Evolutionary conservation across 2,797 vertebrate species (phyloP), one percentile per base, ranked within the genome.

Genomic region (Avahi laniger): DNA sequence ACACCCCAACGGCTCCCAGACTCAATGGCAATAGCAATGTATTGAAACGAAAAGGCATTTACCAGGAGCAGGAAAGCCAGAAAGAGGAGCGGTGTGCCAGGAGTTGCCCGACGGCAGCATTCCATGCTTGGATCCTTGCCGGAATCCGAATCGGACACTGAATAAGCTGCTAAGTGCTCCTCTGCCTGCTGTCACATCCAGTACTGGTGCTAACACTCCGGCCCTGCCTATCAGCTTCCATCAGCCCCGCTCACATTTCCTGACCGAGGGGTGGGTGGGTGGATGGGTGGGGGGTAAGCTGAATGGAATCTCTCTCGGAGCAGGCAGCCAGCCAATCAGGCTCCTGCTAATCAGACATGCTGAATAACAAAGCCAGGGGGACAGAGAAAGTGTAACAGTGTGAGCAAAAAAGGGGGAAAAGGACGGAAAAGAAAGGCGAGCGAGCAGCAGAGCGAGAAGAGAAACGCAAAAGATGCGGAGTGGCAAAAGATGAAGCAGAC

Each of bases 41-140:
- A 96, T 89, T 80, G 78, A 75, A 43, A 97, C 59, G 95, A 98
- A 98, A 97, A 13, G 78, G 93, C 96, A 97, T 98, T 99, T 99
- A 99, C 99, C 99, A 99, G 98, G 73, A 99, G 63, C 41, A 99
- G 98, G 72, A 99, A 98, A 94, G 98, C 98, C 98, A 99, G 97
- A 97, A 99, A 97, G 98, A 99, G 98, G 57, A 99, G 98, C 96
- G 98, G 97, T 72, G 82, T 98, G 98, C 98, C 98, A 92, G 99
- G 97, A 94, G 98, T 79, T 61, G 98, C 97, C 98, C 98, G 98
- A 94, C 93, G 89, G 98, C 98, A 98, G 97, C 97, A 95, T 97
- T 99, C 99, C 99, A 99, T 99, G 97, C 96, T 93, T 83, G 97
- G 91, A 97, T 96, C 89, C 10, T 93, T 81, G 98, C 97, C n/a